phyloP scores from a whole-genome alignment of 2,113 vertebrate species.

The Scatophagus argus region DNA sequence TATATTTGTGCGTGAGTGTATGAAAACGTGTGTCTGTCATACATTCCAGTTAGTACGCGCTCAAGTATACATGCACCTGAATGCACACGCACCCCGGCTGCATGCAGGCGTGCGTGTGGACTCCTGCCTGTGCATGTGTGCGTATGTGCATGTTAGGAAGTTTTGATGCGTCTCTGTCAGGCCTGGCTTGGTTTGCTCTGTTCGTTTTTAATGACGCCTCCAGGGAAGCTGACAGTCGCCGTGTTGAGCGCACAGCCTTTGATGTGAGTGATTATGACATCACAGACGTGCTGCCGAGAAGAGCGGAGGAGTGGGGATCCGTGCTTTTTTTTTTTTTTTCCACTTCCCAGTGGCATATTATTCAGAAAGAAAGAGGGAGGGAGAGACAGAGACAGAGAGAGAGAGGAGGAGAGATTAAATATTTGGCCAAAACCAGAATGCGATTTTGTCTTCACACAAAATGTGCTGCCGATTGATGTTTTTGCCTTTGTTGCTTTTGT shows the following conservation, averaged over 20 bases:
- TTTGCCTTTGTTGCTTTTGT: constrained; percentile 67
- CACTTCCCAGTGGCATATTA: constrained; percentile 75
- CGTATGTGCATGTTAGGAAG: constrained; percentile 57
- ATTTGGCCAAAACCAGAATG: constrained; percentile 77
- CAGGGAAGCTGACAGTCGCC: constrained; percentile 86
- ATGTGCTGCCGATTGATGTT: constrained; percentile 63
- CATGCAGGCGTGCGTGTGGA: constrained; percentile 19
- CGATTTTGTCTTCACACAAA: constrained; percentile 66
- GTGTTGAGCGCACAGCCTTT: constrained; percentile 83
- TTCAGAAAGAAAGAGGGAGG: constrained; percentile 66
- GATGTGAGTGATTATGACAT: constrained; percentile 88
- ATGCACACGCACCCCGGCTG: neutral
- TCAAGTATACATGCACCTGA: neutral
- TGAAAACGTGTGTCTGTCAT: neutral
- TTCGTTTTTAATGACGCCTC: constrained; percentile 88
- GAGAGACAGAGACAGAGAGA: constrained; percentile 49
- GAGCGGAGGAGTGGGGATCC: constrained; percentile 80
- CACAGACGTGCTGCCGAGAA: constrained; percentile 83
- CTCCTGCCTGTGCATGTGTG: neutral
- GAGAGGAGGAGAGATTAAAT: constrained; percentile 73
- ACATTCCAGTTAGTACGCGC: neutral
- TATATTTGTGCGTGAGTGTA: constrained; percentile 17
- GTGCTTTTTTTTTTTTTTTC: constrained; percentile 52
- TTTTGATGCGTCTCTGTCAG: constrained; percentile 84
- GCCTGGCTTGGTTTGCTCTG: constrained; percentile 79